phyloP scores from a whole-genome alignment of 2,888 invertebrate species.

The Caenorhabditis plicata region DNA sequence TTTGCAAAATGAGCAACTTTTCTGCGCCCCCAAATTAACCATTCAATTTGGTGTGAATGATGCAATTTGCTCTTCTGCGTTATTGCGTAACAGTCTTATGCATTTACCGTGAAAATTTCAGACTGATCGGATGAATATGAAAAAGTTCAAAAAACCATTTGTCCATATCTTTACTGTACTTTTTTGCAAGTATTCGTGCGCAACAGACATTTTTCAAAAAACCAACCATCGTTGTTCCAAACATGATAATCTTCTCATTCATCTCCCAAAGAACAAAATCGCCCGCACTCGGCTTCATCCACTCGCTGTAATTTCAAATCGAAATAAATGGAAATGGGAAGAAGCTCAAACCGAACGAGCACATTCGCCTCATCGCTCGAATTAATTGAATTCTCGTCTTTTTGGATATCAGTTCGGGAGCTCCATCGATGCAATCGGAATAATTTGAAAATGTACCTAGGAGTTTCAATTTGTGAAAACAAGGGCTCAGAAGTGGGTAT shows the following conservation, averaged over 20 bases:
- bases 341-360: conserved; percentile 53
- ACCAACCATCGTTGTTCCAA: conserved; percentile 66
- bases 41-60: too few species aligned
- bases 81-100: too few species aligned
- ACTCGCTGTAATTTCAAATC: conserved; percentile 54
- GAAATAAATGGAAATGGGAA: too few species aligned
- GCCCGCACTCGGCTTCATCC: conserved; percentile 66
- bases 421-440: conserved; percentile 24
- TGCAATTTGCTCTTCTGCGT: too few species aligned
- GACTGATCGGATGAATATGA: too few species aligned
- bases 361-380: conserved; percentile 41
- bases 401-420: conserved; percentile 11
- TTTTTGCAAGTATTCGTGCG: too few species aligned
- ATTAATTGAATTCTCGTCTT: conserved; percentile 14
- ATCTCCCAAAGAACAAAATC: conserved; percentile 69
- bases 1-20: too few species aligned
- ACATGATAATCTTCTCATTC: conserved; percentile 69
- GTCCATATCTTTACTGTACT: too few species aligned
- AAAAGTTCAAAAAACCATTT: too few species aligned
- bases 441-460: conserved; percentile 31
- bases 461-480: neutral
- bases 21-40: too few species aligned
- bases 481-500: neutral
- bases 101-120: too few species aligned
- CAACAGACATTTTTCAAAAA: too few species aligned